A percentile compares a stretch with the other conserved stretches of the same genome.
These are phyloP conservation scores for Schizopygopsis malacanthus DNA, from an alignment of 2,797 vertebrate genomes.

Conservation along the genomic window DNA sequence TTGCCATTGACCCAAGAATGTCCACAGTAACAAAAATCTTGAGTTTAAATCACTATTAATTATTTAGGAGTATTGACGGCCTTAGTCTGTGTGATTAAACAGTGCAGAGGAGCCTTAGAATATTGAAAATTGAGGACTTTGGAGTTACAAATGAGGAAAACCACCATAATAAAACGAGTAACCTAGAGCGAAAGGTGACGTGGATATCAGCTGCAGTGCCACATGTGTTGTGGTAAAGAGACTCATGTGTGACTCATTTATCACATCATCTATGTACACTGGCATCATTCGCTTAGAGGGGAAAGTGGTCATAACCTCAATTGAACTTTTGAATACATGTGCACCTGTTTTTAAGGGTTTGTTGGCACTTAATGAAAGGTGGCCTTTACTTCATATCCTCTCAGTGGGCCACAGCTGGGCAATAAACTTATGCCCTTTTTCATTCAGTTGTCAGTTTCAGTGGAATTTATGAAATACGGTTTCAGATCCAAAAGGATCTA, in stretches of 20 bases:
- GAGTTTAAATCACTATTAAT: conserved; percentile 15
- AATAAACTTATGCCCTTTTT: conserved; percentile 44
- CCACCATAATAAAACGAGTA: neutral
- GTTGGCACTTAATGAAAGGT: conserved; percentile 55
- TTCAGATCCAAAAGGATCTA: conserved; percentile 5
- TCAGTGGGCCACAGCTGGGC: conserved; percentile 46
- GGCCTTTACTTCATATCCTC: conserved; percentile 47
- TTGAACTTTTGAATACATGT: conserved; percentile 32
- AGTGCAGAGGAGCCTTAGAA: neutral
- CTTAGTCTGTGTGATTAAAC: neutral
- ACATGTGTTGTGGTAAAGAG: conserved; percentile 49
- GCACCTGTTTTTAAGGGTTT: conserved; percentile 53
- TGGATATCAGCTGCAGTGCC: conserved; percentile 33
- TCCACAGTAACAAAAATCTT: neutral
- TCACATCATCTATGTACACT: conserved; percentile 52
- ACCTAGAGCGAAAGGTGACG: conserved; percentile 14
- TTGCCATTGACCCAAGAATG: neutral
- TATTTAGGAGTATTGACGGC: neutral
- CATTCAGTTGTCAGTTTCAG: conserved; percentile 18
- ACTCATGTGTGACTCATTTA: conserved; percentile 47
- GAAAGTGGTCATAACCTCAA: conserved; percentile 40
- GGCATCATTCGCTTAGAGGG: conserved; percentile 32
- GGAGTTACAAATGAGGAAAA: neutral
- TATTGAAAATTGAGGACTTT: neutral
- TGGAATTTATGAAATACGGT: conserved; percentile 5